phyloP scores from a whole-genome alignment of 2,888 invertebrate species.

The Heliconius sara region DNA sequence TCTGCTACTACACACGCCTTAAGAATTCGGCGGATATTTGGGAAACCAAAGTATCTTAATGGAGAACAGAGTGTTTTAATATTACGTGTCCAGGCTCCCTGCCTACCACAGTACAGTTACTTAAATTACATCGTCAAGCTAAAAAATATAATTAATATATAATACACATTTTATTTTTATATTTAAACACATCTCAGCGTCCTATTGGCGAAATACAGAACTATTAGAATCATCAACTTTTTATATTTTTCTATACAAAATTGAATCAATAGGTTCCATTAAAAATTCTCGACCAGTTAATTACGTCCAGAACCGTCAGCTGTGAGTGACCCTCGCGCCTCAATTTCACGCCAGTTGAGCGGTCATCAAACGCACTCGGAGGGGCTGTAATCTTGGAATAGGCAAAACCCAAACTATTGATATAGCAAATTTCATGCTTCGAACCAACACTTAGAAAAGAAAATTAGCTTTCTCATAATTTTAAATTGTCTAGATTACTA shows the following conservation, averaged over 20 bases:
- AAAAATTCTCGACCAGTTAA: slow-evolving; percentile 36
- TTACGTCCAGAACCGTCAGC: slow-evolving; percentile 58
- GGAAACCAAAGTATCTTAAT: too few relatives aligned
- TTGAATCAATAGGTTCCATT: slow-evolving; percentile 35
- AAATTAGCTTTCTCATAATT: slow-evolving; percentile 1
- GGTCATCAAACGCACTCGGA: slow-evolving; percentile 72
- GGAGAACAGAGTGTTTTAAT: too few relatives aligned
- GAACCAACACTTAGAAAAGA: neutral
- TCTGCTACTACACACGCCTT: too few relatives aligned
- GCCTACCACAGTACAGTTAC: too few relatives aligned
- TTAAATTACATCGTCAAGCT: too few relatives aligned
- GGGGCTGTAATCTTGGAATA: slow-evolving; percentile 48
- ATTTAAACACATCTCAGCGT: too few relatives aligned
- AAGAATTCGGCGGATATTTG: too few relatives aligned
- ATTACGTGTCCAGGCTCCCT: too few relatives aligned
- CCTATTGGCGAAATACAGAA: too few relatives aligned
- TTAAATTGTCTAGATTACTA: neutral
- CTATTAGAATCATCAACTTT: neutral
- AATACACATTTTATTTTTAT: too few relatives aligned
- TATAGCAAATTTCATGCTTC: slow-evolving; percentile 16
- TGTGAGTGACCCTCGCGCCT: slow-evolving; percentile 53
- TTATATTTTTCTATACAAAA: slow-evolving; percentile 1
- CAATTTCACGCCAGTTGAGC: slow-evolving; percentile 78
- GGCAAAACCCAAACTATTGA: slow-evolving; percentile 29
- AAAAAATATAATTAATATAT: too few relatives aligned